These are phyloP conservation scores for Todus mexicanus DNA, from an alignment of 2,797 vertebrate species.

Conservation along the genomic window DNA sequence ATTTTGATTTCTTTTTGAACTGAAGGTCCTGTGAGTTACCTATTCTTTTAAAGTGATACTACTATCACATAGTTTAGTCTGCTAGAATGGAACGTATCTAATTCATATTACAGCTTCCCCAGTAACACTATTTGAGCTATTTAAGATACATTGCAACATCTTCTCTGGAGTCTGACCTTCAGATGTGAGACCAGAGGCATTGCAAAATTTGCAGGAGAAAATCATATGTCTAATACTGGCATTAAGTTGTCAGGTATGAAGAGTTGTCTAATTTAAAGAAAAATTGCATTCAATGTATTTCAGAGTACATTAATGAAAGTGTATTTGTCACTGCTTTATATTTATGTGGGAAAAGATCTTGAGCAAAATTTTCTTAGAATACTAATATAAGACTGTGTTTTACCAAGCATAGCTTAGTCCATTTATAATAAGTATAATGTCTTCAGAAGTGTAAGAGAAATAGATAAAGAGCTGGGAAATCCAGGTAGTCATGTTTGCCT, in stretches of 20 bases:
- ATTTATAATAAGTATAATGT: neutral
- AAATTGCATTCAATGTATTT: neutral
- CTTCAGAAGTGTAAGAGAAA: neutral
- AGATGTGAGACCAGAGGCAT: neutral
- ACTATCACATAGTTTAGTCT: neutral
- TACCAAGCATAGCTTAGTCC: neutral
- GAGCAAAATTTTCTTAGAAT: neutral
- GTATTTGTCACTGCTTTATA: neutral
- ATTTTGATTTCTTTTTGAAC: neutral
- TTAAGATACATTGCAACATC: neutral
- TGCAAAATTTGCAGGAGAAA: neutral
- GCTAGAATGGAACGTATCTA: neutral
- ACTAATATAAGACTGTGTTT: neutral
- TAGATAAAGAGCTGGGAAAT: slow-evolving; percentile 18
- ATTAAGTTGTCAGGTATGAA: neutral
- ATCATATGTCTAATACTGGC: neutral
- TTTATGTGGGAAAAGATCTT: neutral
- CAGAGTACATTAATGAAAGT: neutral
- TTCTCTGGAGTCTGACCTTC: neutral
- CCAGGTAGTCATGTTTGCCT: slow-evolving; percentile 38
- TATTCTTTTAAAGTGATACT: neutral
- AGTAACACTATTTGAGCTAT: neutral
- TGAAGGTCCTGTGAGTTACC: neutral
- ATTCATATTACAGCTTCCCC: neutral
- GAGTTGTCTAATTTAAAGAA: neutral